Percentiles rank a stretch among this genome's conserved stretches.
These are phyloP conservation scores for Rallus crepitans DNA, from an alignment of 2,797 vertebrate species.

Conservation along the genomic window DNA sequence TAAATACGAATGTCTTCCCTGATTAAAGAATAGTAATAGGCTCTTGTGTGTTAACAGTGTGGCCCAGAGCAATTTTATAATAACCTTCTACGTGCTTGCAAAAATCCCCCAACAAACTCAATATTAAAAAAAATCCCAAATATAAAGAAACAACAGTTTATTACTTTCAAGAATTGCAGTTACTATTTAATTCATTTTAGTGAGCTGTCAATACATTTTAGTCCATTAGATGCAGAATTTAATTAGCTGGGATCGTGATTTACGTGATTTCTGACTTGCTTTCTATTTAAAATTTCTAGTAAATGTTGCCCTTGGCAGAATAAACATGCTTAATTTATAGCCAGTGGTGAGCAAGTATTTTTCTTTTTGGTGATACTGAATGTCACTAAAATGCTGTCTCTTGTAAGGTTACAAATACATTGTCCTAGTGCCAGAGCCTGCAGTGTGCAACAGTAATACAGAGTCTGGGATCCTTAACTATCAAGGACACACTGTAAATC, in stretches of 20 bases:
- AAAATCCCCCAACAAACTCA: background rate
- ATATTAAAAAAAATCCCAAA: background rate
- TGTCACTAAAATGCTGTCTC: slow-evolving; percentile 33
- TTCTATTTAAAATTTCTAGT: slow-evolving; percentile 68
- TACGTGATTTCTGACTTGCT: slow-evolving; percentile 72
- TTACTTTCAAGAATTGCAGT: slow-evolving; percentile 65
- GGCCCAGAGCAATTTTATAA: slow-evolving; percentile 70
- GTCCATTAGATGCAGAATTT: slow-evolving; percentile 75
- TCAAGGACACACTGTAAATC: background rate
- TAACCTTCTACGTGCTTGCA: slow-evolving; percentile 61
- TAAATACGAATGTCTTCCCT: slow-evolving; percentile 64
- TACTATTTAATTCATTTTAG: slow-evolving; percentile 75
- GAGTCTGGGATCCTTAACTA: background rate
- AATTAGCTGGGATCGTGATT: slow-evolving; percentile 74
- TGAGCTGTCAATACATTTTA: slow-evolving; percentile 77
- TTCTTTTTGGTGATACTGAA: slow-evolving; percentile 53
- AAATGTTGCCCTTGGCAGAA: slow-evolving; percentile 70
- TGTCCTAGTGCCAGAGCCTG: background rate
- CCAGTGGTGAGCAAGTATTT: slow-evolving; percentile 55
- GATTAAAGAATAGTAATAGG: slow-evolving; percentile 71
- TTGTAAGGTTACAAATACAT: slow-evolving; percentile 21
- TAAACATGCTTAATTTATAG: slow-evolving; percentile 71
- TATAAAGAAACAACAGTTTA: slow-evolving; percentile 16
- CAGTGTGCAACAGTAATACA: background rate
- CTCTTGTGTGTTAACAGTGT: slow-evolving; percentile 51